A percentile compares a stretch with the other conserved stretches of the same genome.
phyloP scores from a whole-genome alignment of 2,888 invertebrate genomes.

The Apomyelois bistriatella region DNA sequence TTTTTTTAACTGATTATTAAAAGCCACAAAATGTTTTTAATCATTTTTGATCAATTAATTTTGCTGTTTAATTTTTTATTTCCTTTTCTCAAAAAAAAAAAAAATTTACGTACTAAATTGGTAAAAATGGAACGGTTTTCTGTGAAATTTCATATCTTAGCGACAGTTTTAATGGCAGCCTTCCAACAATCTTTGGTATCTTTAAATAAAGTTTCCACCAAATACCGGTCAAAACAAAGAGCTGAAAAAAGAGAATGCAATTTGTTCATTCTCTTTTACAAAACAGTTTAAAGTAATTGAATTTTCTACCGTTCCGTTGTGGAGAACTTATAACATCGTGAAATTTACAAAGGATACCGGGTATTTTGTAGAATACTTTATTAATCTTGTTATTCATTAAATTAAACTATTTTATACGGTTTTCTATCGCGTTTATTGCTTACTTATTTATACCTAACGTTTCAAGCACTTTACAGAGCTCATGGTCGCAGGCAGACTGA shows the following conservation, averaged over 20 bases:
- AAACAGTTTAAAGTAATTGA: slow-evolving; percentile 12
- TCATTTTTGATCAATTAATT: too few relatives aligned
- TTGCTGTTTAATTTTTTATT: too few relatives aligned
- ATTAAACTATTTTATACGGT: neutral
- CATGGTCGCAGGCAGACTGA: too few relatives aligned
- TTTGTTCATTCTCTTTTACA: slow-evolving; percentile 6
- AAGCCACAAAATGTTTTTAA: too few relatives aligned
- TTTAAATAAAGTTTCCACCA: neutral
- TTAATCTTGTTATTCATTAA: neutral
- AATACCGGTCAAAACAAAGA: neutral
- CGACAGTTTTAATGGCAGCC: neutral
- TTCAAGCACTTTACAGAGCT: too few relatives aligned
- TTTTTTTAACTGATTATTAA: too few relatives aligned
- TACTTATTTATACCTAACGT: too few relatives aligned
- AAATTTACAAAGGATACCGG: neutral
- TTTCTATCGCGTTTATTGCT: too few relatives aligned
- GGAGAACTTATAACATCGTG: neutral
- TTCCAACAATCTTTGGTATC: neutral
- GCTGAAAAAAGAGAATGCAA: neutral
- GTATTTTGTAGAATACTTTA: neutral
- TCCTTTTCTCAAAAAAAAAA: neutral
- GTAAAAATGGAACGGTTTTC: neutral
- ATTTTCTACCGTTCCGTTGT: neutral
- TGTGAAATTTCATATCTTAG: neutral
- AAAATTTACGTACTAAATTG: too few relatives aligned